Evolutionary conservation across 1,140 invertebrate genomes (phyloP), one percentile per base, ranked within the genome.

Genomic region (Drosophila gunungcola): DNA sequence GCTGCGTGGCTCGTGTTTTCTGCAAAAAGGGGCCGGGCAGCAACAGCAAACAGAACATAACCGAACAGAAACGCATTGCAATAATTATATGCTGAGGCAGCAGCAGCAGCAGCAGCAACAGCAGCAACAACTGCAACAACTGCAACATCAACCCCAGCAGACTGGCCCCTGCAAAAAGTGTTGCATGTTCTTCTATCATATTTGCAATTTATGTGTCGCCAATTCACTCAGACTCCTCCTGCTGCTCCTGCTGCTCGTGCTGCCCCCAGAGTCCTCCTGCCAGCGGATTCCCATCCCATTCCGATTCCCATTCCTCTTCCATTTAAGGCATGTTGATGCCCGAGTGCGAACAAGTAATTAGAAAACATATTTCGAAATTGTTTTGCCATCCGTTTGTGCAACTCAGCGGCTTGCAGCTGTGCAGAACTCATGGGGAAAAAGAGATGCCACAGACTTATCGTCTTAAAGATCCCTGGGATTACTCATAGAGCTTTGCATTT

Each of bases 291-390:
- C 5, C 5, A 21, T 21, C 16, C 16, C 16, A 21, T 21, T 21
- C 16, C 16, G 16, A 21, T 21, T 21, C 16, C 16, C 16, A 21
- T 21, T 21, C 27, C 29, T 38, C 48, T 29, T 11, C 36, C 53
- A 43, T 76, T 80, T 55, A 60, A 32, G 38, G n/a, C 62, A 77
- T 58, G 58, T 13, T 62, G 58, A 55, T 63, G 67, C 42, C 53
- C 79, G 72, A 90, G 86, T 76, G 85, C 85, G 85, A 88, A 90
- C 84, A 86, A 89, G 84, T 89, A 89, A 89, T 89, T 89, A 89
- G 86, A 89, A 90, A 89, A 90, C 73, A 82, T 86, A 78, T 85
- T 75, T 84, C 64, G 64, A 77, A 78, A 73, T 79, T 75, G 68
- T 84, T 67, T 62, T 36, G 42, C 52, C 78, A 52, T 70, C 69